These are phyloP conservation scores for Strongylocentrotus purpuratus DNA, from an alignment of 35 echinoderm and acorn worm species.

Conservation along the genomic window DNA sequence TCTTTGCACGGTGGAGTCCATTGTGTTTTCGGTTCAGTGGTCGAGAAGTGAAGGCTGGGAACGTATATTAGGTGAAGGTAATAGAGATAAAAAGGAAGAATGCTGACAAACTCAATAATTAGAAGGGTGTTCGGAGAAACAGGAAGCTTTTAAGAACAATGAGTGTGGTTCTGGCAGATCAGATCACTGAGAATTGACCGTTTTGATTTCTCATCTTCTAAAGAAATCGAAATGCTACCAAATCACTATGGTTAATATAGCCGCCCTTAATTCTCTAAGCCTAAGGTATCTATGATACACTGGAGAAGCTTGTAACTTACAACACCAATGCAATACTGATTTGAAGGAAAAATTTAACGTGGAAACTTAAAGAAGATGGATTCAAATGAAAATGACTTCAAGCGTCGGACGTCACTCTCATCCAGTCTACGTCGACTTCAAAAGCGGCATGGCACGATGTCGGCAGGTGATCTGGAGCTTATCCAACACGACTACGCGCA, in stretches of 20 bases:
- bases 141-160: not conserved
- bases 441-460: not conserved
- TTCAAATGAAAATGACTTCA: not conserved
- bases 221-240: too few species aligned
- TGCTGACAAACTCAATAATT: not conserved
- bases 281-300: not conserved
- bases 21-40: not conserved
- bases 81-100: not conserved
- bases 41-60: not conserved
- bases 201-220: too few species aligned
- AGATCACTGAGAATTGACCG: too few species aligned
- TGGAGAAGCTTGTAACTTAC: not conserved
- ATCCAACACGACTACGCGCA: slow-evolving; percentile 13
- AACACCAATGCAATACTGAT: not conserved
- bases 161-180: too few species aligned
- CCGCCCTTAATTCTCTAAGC: not conserved
- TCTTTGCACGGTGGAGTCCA: not conserved
- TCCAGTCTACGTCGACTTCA: slow-evolving; percentile 38
- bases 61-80: not conserved
- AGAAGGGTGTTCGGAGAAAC: not conserved
- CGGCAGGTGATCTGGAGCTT: slow-evolving; percentile 19
- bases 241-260: too few species aligned
- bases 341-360: not conserved
- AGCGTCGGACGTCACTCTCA: not conserved
- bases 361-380: not conserved